Conservation (phyloP, 2,113 vertebrate genomes). For the Malurus cyaneus region DNA sequence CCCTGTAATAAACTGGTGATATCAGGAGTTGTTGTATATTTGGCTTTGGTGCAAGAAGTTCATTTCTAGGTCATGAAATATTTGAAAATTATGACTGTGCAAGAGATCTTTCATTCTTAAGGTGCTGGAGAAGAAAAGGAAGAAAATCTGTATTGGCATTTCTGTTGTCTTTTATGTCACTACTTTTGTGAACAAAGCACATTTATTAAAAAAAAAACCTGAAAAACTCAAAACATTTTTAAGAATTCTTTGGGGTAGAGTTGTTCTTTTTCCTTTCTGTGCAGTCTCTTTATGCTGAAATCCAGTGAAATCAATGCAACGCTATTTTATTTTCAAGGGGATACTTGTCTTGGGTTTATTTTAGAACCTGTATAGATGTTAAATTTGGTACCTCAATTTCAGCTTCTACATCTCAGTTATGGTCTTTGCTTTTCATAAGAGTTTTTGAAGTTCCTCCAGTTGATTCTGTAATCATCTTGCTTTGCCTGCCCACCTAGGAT, state of each 20-base stretch:
- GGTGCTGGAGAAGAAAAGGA: slow-evolving; percentile 54
- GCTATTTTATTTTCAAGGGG: neutral
- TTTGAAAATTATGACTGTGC: slow-evolving; percentile 42
- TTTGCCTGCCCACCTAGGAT: neutral
- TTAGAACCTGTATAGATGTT: neutral
- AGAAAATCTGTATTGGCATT: slow-evolving; percentile 68
- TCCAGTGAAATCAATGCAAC: neutral
- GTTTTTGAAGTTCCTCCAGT: neutral
- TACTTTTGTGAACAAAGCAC: slow-evolving; percentile 78
- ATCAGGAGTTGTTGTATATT: slow-evolving; percentile 33
- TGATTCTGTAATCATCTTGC: neutral
- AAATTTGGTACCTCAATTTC: neutral
- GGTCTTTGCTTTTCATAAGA: fast-evolving
- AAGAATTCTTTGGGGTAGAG: neutral
- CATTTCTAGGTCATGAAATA: slow-evolving; percentile 37
- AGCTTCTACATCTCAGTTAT: neutral
- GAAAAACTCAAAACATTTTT: neutral
- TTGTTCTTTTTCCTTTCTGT: neutral
- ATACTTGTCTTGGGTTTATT: neutral
- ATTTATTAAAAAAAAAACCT: slow-evolving; percentile 78
- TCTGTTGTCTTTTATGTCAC: slow-evolving; percentile 77
- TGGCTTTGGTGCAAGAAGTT: slow-evolving; percentile 50
- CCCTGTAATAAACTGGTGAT: neutral
- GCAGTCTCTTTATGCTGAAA: neutral
- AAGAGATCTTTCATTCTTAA: slow-evolving; percentile 10